phyloP scores from a whole-genome alignment of 2,797 vertebrate species.

The Gallinago solitaria region DNA sequence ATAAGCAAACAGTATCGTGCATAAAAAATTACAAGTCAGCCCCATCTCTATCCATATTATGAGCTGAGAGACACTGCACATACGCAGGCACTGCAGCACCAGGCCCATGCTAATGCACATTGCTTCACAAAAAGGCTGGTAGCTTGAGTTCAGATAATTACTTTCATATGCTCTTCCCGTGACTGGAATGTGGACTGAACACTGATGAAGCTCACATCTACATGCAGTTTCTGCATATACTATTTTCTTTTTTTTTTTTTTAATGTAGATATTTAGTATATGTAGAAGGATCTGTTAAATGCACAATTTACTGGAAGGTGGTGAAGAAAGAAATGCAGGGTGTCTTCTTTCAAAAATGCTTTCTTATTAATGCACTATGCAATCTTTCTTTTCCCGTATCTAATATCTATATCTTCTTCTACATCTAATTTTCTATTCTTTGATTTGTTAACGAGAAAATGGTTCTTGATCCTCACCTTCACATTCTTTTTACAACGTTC shows the following conservation, averaged over 20 bases:
- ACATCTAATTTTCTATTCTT: not conserved
- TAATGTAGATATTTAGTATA: not conserved
- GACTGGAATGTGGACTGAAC: not conserved
- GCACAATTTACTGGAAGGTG: not conserved
- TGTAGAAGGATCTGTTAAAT: not conserved
- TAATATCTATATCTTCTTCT: not conserved
- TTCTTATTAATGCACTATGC: accelerated
- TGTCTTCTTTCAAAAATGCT: not conserved
- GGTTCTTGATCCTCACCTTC: not conserved
- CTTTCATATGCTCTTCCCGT: not conserved
- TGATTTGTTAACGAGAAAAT: not conserved
- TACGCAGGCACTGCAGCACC: not conserved
- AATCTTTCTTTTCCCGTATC: not conserved
- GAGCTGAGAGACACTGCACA: not conserved
- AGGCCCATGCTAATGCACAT: not conserved
- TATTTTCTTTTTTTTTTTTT: too few relatives aligned
- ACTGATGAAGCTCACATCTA: not conserved
- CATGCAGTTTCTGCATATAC: not conserved
- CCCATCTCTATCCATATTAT: not conserved
- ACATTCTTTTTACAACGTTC: not conserved
- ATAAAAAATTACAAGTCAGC: not conserved
- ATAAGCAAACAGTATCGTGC: not conserved
- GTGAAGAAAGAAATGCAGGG: not conserved
- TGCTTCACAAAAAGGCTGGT: not conserved
- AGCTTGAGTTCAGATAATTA: not conserved